Base-by-base conservation (phyloP, 2,888 invertebrate genomes). In the Sphaerophoria taeniata region DNA sequence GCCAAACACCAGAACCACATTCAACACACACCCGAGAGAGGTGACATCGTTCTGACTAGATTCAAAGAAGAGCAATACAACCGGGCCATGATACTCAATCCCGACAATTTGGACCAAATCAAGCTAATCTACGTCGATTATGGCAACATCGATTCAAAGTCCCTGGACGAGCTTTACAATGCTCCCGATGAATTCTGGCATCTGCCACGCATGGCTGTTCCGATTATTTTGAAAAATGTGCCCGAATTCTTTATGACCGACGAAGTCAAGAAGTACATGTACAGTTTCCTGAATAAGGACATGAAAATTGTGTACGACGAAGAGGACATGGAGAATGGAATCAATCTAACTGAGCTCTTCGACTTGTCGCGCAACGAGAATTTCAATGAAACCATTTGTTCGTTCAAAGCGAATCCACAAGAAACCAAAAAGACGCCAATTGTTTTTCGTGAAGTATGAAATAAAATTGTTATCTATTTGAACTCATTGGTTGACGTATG, bases 51-150 rank as follows among this genome's bases (percentile, higher is more conserved):
- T 0, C 69, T 92, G 3, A 87, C 89, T 0, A 88, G 90, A 63
- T 89, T 89, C 31, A 73, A 47, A 58, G 82, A 89, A 16, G 60
- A 84, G 2, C 88, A 89, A 71, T 89, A 81, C 34, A 88, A 89
- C 55, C 90, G 92, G 0, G 91, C 90, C 14, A 86, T 91, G 83
- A 89, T 92, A 0, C 73, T 92, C 0, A 89, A 89, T 78, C 78
- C 87, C 0, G 88, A 89, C 0, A 83, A 90, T 70, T 73, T 87
- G 1, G 80, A 88, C 2, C 78, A 83, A 31, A 90, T 92, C 11
- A 88, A 88, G 51, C 76, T 92, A 11, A 88, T 90, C 12, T 90
- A 89, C 53, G 87, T 91, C 9, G 92, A 92, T 72, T 91, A 89
- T 73, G 92, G 92, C 0, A 92, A 89, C 80, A 80, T 90, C 14